These are phyloP conservation scores for Adelosebastes latens DNA, from an alignment of 2,797 vertebrate species.

Conservation along the genomic window DNA sequence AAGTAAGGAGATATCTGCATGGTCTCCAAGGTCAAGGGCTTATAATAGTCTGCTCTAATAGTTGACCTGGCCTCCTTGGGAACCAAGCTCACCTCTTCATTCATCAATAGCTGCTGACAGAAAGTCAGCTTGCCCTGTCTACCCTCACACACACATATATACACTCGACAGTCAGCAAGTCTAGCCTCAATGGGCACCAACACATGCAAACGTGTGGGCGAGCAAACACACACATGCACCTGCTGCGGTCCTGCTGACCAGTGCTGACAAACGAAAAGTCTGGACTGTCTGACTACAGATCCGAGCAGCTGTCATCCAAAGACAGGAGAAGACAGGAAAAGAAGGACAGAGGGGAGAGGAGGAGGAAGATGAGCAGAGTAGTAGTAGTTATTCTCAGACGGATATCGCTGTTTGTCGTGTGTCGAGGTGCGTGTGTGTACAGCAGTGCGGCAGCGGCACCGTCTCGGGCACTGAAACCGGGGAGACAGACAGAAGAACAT, in stretches of 20 bases:
- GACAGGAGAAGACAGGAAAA: conserved; percentile 7
- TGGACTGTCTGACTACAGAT: conserved; percentile 55
- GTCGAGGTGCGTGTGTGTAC: too few relatives aligned
- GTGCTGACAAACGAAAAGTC: conserved; percentile 63
- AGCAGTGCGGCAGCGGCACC: too few relatives aligned
- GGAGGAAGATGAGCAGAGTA: background rate
- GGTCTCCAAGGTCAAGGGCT: conserved; percentile 17
- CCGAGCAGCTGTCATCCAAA: conserved; percentile 61
- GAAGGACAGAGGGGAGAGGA: background rate
- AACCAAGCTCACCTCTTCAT: conserved; percentile 50
- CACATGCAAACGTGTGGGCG: conserved; percentile 44
- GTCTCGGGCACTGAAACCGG: too few relatives aligned
- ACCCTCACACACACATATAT: background rate
- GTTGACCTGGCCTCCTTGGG: conserved; percentile 5
- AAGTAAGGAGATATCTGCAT: background rate
- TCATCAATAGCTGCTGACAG: conserved; percentile 71
- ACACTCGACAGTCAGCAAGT: conserved; percentile 54
- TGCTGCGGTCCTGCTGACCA: conserved; percentile 55
- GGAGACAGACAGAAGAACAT: too few relatives aligned
- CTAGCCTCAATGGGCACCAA: conserved; percentile 44
- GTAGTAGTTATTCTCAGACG: too few relatives aligned
- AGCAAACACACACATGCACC: conserved; percentile 52
- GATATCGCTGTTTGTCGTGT: too few relatives aligned
- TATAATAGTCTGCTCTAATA: conserved; percentile 30
- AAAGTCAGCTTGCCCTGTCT: conserved; percentile 29